phyloP scores from a whole-genome alignment of 2,113 vertebrate species.

The Leiothrix lutea region DNA sequence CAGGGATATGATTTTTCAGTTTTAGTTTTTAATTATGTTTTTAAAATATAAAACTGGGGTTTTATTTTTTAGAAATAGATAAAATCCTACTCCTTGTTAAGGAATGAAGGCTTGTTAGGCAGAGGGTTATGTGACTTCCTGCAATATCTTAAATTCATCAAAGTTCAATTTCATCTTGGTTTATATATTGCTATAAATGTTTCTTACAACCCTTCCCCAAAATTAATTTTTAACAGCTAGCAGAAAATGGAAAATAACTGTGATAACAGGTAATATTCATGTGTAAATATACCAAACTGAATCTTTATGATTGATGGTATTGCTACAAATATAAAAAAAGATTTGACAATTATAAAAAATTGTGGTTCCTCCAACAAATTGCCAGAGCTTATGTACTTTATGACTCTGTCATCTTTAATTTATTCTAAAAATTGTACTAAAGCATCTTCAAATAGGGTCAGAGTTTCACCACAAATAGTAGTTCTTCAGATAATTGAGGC shows the following conservation, averaged over 20 bases:
- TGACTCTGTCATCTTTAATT: neutral
- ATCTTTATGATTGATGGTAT: neutral
- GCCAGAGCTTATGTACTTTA: neutral
- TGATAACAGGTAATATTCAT: neutral
- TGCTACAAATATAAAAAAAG: neutral
- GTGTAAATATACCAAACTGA: neutral
- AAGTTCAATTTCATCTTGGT: neutral
- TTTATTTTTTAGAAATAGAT: neutral
- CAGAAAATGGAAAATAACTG: neutral
- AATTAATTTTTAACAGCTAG: neutral
- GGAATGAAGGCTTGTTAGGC: neutral
- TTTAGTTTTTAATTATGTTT: neutral
- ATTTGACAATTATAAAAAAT: neutral
- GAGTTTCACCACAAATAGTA: neutral
- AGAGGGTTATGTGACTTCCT: neutral
- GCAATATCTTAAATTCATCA: neutral
- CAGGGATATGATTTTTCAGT: fast-evolving
- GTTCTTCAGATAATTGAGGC: neutral
- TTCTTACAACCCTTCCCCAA: neutral
- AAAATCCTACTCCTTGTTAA: neutral
- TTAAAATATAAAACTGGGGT: neutral
- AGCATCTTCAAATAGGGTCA: neutral
- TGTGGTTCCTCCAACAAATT: neutral
- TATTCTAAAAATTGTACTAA: neutral
- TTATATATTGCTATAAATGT: neutral